phyloP scores from a whole-genome alignment of 2,888 invertebrate genomes.

The Leptinotarsa juncta region DNA sequence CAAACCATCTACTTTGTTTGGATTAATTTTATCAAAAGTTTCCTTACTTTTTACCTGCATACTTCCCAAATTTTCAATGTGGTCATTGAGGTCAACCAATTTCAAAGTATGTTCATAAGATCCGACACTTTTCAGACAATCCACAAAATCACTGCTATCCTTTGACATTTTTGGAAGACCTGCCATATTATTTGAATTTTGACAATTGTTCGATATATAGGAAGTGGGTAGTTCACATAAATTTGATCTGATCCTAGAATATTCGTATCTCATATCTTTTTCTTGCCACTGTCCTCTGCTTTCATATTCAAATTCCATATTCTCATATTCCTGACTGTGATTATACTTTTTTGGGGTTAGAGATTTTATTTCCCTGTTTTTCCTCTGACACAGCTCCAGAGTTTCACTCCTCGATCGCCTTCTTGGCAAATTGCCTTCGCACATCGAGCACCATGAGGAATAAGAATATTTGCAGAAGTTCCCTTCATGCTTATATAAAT shows the following conservation, averaged over 20 bases:
- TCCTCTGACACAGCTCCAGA: slow-evolving; percentile 58
- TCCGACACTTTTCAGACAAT: slow-evolving; percentile 56
- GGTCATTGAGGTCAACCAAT: slow-evolving; percentile 50
- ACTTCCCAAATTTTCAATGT: slow-evolving; percentile 47
- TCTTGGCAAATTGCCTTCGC: slow-evolving; percentile 61
- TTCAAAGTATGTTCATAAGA: slow-evolving; percentile 54
- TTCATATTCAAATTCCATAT: slow-evolving; percentile 62
- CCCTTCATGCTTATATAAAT: slow-evolving; percentile 55
- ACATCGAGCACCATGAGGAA: slow-evolving; percentile 63
- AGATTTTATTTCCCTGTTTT: slow-evolving; percentile 62
- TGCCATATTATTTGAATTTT: slow-evolving; percentile 49
- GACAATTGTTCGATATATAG: slow-evolving; percentile 64
- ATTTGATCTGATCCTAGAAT: slow-evolving; percentile 59
- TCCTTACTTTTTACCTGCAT: slow-evolving; percentile 47
- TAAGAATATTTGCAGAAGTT: slow-evolving; percentile 60
- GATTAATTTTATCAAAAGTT: slow-evolving; percentile 32
- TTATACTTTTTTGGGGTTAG: slow-evolving; percentile 58
- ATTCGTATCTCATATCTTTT: slow-evolving; percentile 53
- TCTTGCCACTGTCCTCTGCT: slow-evolving; percentile 54
- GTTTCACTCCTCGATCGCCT: slow-evolving; percentile 62
- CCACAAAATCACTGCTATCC: slow-evolving; percentile 49
- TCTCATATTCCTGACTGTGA: slow-evolving; percentile 60
- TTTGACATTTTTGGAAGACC: slow-evolving; percentile 51
- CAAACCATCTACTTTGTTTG: slow-evolving; percentile 33
- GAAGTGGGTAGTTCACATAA: slow-evolving; percentile 63